Percentiles rank a stretch among this genome's conserved stretches.
These are phyloP conservation scores for Chaetorhynchus papuensis DNA, from an alignment of 2,113 vertebrate genomes.

Conservation along the genomic window DNA sequence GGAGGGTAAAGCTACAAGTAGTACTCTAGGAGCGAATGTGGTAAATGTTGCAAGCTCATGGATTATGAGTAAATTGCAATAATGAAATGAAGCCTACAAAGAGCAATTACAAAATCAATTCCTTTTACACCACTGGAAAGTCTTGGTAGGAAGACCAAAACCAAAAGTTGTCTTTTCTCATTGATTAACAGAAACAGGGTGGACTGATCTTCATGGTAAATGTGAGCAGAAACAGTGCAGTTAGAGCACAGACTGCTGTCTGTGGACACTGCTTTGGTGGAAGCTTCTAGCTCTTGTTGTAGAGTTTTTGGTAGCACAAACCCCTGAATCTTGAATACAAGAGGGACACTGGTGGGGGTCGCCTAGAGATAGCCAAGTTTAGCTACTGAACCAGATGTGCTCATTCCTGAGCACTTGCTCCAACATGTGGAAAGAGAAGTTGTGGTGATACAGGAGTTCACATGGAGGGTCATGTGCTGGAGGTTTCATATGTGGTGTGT, in stretches of 20 bases:
- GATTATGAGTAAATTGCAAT: background rate
- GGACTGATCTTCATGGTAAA: background rate
- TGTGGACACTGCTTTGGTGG: background rate
- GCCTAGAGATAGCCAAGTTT: background rate
- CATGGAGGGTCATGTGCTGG: background rate
- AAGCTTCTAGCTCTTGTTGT: background rate
- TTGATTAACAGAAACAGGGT: background rate
- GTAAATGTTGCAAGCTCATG: background rate
- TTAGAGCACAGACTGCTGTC: background rate
- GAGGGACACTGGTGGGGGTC: background rate
- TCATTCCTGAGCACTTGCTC: background rate
- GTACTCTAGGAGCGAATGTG: background rate
- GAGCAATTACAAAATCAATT: background rate
- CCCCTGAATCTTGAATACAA: background rate
- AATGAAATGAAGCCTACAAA: background rate
- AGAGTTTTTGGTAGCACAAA: background rate
- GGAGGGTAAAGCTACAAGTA: background rate
- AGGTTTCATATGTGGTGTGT: fast-evolving
- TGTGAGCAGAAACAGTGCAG: background rate
- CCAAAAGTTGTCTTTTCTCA: background rate
- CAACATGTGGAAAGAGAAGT: background rate
- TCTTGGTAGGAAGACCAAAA: background rate
- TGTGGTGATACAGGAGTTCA: background rate
- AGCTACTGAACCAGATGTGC: background rate
- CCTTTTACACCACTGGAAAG: background rate